A percentile compares a stretch with the other conserved stretches of the same genome.
phyloP scores from a whole-genome alignment of 2,888 invertebrate genomes.

The Perdita meconis region DNA sequence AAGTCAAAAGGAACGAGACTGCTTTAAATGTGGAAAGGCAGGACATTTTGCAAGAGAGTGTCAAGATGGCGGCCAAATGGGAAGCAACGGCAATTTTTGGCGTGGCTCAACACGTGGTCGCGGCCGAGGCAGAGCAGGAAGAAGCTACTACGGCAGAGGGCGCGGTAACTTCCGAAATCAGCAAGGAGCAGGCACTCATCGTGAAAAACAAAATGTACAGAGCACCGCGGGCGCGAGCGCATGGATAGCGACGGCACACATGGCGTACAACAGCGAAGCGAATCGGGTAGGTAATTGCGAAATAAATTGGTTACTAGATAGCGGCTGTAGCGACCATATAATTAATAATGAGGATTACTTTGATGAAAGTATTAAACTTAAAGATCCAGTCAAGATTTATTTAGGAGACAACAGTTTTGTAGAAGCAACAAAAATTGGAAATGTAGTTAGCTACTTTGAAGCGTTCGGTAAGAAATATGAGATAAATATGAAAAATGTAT shows the following conservation, averaged over 20 bases:
- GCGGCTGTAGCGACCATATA: constrained; percentile 45
- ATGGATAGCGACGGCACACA: background rate
- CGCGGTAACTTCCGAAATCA: constrained; percentile 7
- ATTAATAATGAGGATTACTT: constrained; percentile 32
- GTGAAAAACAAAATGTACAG: too few relatives aligned
- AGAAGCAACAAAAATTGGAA: constrained; percentile 40
- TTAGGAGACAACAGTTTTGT: constrained; percentile 31
- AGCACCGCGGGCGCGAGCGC: background rate
- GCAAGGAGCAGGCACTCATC: too few relatives aligned
- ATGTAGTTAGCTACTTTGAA: constrained; percentile 15
- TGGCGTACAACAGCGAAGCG: background rate
- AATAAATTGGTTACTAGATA: constrained; percentile 44
- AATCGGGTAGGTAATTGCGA: background rate
- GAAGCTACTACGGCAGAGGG: constrained; percentile 4
- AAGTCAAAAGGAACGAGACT: background rate
- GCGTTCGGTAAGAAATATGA: background rate
- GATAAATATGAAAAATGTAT: constrained; percentile 30
- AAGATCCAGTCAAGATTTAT: constrained; percentile 31
- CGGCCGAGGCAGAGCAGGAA: background rate
- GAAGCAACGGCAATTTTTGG: background rate
- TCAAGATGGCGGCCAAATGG: constrained; percentile 7
- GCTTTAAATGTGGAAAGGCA: constrained; percentile 4
- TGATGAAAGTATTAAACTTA: constrained; percentile 10
- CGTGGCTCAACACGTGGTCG: constrained; percentile 20
- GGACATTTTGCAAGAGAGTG: constrained; percentile 16